These are phyloP conservation scores for Mobula hypostoma DNA, from an alignment of 2,113 vertebrate species.

Conservation along the genomic window DNA sequence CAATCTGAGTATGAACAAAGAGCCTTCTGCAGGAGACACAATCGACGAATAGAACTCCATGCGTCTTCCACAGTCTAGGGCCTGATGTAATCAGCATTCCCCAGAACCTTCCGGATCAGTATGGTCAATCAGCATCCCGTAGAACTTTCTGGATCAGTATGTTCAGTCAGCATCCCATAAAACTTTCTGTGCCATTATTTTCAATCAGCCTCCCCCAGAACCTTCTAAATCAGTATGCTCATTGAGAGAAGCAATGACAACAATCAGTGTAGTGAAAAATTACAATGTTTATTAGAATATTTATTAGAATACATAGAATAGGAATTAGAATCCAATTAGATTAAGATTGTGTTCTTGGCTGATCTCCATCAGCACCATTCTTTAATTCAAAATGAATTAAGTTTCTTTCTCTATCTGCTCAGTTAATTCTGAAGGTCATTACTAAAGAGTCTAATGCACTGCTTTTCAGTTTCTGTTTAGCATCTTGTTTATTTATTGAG, in stretches of 20 bases:
- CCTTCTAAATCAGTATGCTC: neutral
- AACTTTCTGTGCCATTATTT: neutral
- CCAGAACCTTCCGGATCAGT: neutral
- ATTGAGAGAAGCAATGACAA: neutral
- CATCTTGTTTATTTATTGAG: neutral
- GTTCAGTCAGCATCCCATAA: neutral
- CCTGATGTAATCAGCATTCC: neutral
- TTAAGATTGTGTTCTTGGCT: neutral
- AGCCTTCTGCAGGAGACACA: neutral
- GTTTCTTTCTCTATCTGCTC: neutral
- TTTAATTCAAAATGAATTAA: conserved; percentile 26
- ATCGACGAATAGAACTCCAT: neutral
- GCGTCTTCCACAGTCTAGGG: neutral
- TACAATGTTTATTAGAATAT: conserved; percentile 18
- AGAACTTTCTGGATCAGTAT: neutral
- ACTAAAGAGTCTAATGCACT: neutral
- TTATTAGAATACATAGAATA: too few relatives aligned
- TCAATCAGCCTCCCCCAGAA: too few relatives aligned
- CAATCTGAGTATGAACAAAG: neutral
- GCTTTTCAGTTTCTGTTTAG: neutral
- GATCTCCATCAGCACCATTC: neutral
- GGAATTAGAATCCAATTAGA: too few relatives aligned
- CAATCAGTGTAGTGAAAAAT: neutral
- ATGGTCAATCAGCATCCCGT: neutral
- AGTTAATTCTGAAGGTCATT: neutral